Evolutionary conservation across 2,888 invertebrate genomes (phyloP), one percentile per base, ranked within the genome.

Genomic region (Metacarcinus magister): DNA sequence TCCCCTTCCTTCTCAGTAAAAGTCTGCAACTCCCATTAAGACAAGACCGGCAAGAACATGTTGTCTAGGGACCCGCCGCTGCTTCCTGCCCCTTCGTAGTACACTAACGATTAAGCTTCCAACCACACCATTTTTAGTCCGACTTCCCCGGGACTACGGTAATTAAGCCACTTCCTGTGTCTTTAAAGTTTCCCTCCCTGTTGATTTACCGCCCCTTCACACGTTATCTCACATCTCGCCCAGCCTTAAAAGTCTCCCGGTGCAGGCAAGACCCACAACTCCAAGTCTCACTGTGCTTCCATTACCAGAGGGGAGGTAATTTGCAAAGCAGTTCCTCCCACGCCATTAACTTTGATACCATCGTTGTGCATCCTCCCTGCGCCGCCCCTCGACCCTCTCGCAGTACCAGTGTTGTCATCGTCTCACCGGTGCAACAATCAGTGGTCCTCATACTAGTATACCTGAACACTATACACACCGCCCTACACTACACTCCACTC

Each of bases 151-250:
- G 32, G 87, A 87, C 39, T 87, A 87, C 87, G 87, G 87, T 87
- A 87, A 87, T 87, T 87, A 87, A 87, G 32, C 87, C 87, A 39
- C 87, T 87, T 87, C 87, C 87, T 87, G 87, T 87, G 87, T 87
- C 87, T 87, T 87, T 87, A 87, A 87, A 87, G 16, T 87, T 39
- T 39, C 39, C 39, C 87, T 87, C 87, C 39, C 39, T 32, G 39
- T 19, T 87, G 87, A 87, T 39, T 87, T 87, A 87, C 87, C 87
- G 87, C 39, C 87, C 16, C 32, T 39, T 87, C 87, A 39, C 87
- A 87, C 87, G 87, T 87, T 87, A 87, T 87, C 87, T 87, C 87
- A 13, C 87, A 87, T 39, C 87, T 32, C 87, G n/a, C 39, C 87
- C 23, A 13, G 0, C n/a, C 87, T n/a, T 87, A 87, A 32, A 87